Evolutionary conservation across 92 coral and sea anemone species (phyloP).

Genomic region (Umimayanthus kanabou): DNA sequence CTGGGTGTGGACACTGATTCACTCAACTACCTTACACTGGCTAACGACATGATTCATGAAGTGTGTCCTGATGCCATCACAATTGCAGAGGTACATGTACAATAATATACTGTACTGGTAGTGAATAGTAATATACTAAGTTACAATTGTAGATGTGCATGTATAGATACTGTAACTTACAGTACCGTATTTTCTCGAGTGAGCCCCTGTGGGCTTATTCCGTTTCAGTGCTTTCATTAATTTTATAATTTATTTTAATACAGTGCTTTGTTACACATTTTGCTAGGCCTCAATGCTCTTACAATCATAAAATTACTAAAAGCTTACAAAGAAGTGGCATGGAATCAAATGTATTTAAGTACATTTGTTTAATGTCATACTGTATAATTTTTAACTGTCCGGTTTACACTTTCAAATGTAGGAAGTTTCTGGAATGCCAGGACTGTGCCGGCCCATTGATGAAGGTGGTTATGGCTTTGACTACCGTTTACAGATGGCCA

Average conservation of each 20-base stretch:
- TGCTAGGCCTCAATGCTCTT: no score
- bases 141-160: not conserved
- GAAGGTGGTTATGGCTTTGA: conserved; percentile 96
- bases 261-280: no score
- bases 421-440: conserved; percentile 99
- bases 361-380: not conserved
- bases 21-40: conserved; percentile 87
- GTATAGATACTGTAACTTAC: not conserved
- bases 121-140: no score
- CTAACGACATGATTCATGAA: conserved; percentile 94
- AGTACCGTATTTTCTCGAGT: not conserved
- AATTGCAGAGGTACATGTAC: conserved; percentile 83
- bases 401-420: not conserved
- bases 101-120: no score
- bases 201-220: no score
- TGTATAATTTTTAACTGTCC: not conserved
- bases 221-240: no score
- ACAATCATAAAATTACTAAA: no score
- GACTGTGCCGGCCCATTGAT: conserved; percentile 81
- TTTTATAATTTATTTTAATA: no score
- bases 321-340: not conserved
- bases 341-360: not conserved
- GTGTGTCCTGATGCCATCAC: conserved; percentile 80
- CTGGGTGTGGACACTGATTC: conserved; percentile 98
- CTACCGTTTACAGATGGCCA: conserved; percentile 92